Evolutionary conservation across 2,888 invertebrate genomes (phyloP).

Genomic region (Coelopa pilipes): DNA sequence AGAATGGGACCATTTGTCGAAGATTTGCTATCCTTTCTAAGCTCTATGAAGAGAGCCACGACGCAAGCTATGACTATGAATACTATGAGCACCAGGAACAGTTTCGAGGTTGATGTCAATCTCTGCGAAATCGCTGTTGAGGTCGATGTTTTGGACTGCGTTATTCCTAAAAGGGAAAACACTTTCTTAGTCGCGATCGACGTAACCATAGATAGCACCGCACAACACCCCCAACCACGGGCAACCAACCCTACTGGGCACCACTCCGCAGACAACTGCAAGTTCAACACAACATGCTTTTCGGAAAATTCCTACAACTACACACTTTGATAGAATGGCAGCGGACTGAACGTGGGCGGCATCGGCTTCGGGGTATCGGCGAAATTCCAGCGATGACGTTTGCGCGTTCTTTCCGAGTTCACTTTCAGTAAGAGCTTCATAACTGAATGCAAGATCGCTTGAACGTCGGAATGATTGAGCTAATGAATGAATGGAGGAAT

Average conservation of each 20-base stretch:
- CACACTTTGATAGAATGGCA: background rate
- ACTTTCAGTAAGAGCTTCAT: slow-evolving; percentile 66
- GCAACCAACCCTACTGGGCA: no score
- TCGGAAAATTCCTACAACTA: background rate
- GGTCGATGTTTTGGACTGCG: slow-evolving; percentile 47
- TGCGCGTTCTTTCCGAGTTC: slow-evolving; percentile 61
- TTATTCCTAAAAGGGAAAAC: slow-evolving; percentile 49
- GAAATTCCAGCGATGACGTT: slow-evolving; percentile 49
- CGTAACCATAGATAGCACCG: no score
- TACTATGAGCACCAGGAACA: slow-evolving; percentile 54
- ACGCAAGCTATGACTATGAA: slow-evolving; percentile 54
- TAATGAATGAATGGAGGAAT: no score
- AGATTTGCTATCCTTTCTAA: slow-evolving; percentile 46
- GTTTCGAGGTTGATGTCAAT: slow-evolving; percentile 55
- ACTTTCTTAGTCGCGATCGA: no score
- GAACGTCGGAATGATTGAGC: no score
- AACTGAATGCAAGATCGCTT: background rate
- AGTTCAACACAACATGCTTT: no score
- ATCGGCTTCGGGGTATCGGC: slow-evolving; percentile 38
- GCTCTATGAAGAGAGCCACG: slow-evolving; percentile 57
- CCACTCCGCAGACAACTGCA: no score
- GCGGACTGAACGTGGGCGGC: slow-evolving; percentile 9
- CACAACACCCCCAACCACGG: no score
- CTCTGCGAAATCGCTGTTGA: slow-evolving; percentile 49
- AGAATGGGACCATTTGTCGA: slow-evolving; percentile 50